Base-by-base conservation (phyloP, 1,140 invertebrate genomes). In the Goniozus legneri region DNA sequence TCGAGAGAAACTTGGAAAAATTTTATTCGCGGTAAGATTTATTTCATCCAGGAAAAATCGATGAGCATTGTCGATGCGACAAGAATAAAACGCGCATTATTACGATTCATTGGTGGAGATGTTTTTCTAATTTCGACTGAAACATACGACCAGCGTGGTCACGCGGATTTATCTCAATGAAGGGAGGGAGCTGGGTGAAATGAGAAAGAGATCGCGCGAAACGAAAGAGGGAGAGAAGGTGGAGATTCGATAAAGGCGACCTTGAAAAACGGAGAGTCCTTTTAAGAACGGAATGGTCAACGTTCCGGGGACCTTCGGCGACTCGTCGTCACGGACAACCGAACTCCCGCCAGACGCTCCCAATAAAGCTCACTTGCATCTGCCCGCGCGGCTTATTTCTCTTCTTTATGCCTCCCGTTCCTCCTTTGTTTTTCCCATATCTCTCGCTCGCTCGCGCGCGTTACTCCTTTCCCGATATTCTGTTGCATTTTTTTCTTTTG, bases 271-370 rank as follows among this genome's bases (percentile, higher is more conserved):
- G 44, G 50, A 58, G 51, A 65, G 56, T 62, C 58, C 64, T 62
- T 59, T 59, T 59, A 56, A 66, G 54, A 64, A 50, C 57, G 59
- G 55, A 60, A 65, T 68, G 67, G 67, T 70, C 67, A 70, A 70
- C 57, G 67, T 68, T 70, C 67, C 65, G 44, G 53, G 62, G 65
- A 66, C 67, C 67, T 70, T 70, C 64, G 57, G 44, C 46, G 52
- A 55, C 61, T 55, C 53, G 55, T 64, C 61, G 64, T 65, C 64
- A 67, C 48, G 64, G 64, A 66, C 64, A 54, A 52, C 56, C 62
- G 65, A 69, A 69, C 67, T 66, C 57, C 61, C 21, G 44, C 56
- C 62, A 66, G 62, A 65, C 60, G 64, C 60, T 65, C 60, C 65
- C 65, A 61, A 67, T 68, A 68, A 66, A 62, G 21, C 42, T 40